A percentile compares a stretch with the other conserved stretches of the same genome.
Conservation (phyloP, 1,140 invertebrate genomes). For the Eupeodes corollae region DNA sequence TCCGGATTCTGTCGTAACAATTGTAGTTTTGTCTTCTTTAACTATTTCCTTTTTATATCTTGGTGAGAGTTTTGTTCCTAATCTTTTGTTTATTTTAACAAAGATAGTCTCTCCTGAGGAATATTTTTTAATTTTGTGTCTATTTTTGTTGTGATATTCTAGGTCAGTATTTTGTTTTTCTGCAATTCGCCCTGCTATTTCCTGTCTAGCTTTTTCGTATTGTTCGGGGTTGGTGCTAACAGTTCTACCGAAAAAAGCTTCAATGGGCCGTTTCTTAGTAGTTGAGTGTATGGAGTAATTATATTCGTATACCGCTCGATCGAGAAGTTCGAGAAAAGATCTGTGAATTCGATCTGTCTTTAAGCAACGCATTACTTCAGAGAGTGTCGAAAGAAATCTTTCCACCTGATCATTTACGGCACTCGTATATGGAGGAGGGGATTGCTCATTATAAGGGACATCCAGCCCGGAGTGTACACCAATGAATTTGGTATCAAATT, state of each 20-base stretch:
- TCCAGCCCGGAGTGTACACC: conserved; percentile 8
- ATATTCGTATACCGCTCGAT: conserved; percentile 4
- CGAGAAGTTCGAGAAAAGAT: conserved; percentile 1
- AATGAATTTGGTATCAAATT: conserved; percentile 8
- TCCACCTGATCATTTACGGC: conserved; percentile 3
- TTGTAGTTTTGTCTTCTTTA: no score
- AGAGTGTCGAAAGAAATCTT: conserved; percentile 10
- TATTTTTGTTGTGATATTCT: no score
- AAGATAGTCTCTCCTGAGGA: no score
- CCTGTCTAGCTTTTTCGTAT: no score
- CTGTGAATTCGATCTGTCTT: background rate
- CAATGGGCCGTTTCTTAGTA: background rate
- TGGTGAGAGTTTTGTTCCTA: no score
- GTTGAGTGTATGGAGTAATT: conserved; percentile 5
- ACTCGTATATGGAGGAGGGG: conserved; percentile 6
- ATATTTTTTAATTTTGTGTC: no score
- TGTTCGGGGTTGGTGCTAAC: no score
- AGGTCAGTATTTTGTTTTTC: no score
- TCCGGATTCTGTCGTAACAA: no score
- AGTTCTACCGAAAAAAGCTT: conserved; percentile 3
- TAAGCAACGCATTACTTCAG: conserved; percentile 6
- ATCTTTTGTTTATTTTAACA: no score
- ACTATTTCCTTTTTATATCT: no score
- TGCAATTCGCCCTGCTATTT: no score
- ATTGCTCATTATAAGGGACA: conserved; percentile 6